Percentiles rank a stretch among this genome's conserved stretches.
These are phyloP conservation scores for Todiramphus chloris DNA, from an alignment of 2,113 vertebrate species.

Conservation along the genomic window DNA sequence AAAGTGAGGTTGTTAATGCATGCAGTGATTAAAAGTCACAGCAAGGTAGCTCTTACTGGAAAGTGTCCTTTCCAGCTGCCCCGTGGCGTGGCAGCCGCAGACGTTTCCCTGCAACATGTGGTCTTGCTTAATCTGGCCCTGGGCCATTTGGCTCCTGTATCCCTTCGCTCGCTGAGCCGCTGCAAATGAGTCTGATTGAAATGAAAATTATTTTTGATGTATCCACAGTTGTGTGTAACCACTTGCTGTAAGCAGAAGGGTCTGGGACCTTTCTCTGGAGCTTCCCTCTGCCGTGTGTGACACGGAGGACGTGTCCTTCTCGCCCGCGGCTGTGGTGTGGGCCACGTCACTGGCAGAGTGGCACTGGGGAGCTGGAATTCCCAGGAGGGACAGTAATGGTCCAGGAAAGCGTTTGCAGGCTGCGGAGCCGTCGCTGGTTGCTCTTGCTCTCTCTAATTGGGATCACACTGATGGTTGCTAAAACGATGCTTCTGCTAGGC, in stretches of 20 bases:
- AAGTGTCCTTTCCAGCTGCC: not conserved
- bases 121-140: not conserved
- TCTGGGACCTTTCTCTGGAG: not conserved
- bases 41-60: not conserved
- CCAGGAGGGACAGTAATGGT: not conserved
- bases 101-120: not conserved
- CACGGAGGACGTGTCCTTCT: not conserved
- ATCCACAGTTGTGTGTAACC: not conserved
- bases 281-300: rapidly evolving
- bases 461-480: not conserved
- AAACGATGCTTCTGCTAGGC: not conserved
- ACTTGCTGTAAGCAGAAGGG: not conserved
- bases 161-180: not conserved
- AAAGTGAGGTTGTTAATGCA: not conserved
- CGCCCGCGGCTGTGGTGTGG: rapidly evolving
- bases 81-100: not conserved
- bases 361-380: rapidly evolving
- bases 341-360: rapidly evolving
- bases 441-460: not conserved
- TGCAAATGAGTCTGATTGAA: conserved; percentile 1
- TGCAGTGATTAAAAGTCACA: not conserved
- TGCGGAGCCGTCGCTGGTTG: not conserved
- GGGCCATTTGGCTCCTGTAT: not conserved
- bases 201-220: not conserved
- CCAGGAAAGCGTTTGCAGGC: not conserved